phyloP scores from a whole-genome alignment of 2,113 vertebrate genomes.

The Strigops habroptila region DNA sequence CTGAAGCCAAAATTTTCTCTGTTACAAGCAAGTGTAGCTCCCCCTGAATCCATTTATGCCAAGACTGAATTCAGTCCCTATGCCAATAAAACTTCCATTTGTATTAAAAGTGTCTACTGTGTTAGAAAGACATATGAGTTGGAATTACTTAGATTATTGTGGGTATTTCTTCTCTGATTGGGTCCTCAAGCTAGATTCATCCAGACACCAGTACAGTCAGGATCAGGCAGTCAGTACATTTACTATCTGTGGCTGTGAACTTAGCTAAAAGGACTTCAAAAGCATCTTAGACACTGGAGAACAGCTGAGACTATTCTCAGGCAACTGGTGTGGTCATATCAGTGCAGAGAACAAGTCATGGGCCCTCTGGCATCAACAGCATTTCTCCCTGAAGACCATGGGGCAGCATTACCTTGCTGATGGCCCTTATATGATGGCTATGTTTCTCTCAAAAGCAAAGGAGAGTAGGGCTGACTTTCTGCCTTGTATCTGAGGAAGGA shows the following conservation, averaged over 20 bases:
- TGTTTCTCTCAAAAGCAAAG: background rate
- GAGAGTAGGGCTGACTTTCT: background rate
- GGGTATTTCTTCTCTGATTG: background rate
- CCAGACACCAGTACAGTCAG: background rate
- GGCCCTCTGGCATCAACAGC: too few species aligned
- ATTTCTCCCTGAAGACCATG: background rate
- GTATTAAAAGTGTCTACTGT: background rate
- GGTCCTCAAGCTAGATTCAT: background rate
- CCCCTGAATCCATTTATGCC: background rate
- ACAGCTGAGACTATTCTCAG: background rate
- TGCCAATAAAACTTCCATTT: conserved; percentile 40
- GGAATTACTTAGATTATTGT: background rate
- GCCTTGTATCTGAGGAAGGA: background rate
- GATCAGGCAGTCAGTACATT: background rate
- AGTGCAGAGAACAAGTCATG: background rate
- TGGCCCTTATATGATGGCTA: accelerated
- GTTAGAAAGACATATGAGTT: background rate
- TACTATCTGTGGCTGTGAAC: background rate
- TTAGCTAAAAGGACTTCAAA: background rate
- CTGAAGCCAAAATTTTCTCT: conserved; percentile 10
- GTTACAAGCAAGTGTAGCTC: background rate
- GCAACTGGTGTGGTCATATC: background rate
- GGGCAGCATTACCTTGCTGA: too few species aligned
- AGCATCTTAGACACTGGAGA: background rate
- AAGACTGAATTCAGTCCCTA: background rate